Base-by-base conservation (phyloP, 1,140 invertebrate genomes). In the Chrysoperla carnea region DNA sequence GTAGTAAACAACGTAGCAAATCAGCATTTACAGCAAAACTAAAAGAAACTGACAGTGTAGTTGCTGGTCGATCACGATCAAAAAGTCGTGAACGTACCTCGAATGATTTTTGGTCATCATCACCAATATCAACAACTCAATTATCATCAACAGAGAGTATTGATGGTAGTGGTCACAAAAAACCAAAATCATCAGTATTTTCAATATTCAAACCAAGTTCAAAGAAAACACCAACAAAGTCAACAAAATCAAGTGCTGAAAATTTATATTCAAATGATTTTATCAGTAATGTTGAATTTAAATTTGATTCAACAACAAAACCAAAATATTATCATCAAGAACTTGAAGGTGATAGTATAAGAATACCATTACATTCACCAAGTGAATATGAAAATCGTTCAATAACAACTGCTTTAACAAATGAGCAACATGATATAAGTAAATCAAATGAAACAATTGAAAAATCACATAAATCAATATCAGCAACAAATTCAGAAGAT, bases 351-450 rank as follows among this genome's bases (percentile, higher is more conserved):
- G 55, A 60, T 28, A 66, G 68, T 42, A 73, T 78, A 35, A 67
- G 73, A 41, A 78, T 78, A 49, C 75, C 75, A 4, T 51, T 78
- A 35, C 73, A 73, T 40, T 76, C 75, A 7, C 75, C 75, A n/a
- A 72, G 73, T 0, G 71, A 75, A 46, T 74, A 76, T 46, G 63
- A 69, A 37, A 58, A 67, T 42, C 55, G 41, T 41, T 2, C 17
- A 3, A 23, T 23, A 23, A 23, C 5, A 23, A 23, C 17, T 3
- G 5, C 17, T 3, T 3, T 23, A 23, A 23, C 17, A 23, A 23
- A 23, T 23, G 17, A 23, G 17, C 17, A 23, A 23, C 2, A 23
- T 23, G 5, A 23, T 23, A 23, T 23, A 3, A 23, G 2, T 23
- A 23, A 23, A 23, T 23, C 17, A 23, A 23, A 23, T 23, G 17